These are phyloP conservation scores for Lochmaea crataegi DNA, from an alignment of 2,888 invertebrate genomes.

Conservation along the genomic window DNA sequence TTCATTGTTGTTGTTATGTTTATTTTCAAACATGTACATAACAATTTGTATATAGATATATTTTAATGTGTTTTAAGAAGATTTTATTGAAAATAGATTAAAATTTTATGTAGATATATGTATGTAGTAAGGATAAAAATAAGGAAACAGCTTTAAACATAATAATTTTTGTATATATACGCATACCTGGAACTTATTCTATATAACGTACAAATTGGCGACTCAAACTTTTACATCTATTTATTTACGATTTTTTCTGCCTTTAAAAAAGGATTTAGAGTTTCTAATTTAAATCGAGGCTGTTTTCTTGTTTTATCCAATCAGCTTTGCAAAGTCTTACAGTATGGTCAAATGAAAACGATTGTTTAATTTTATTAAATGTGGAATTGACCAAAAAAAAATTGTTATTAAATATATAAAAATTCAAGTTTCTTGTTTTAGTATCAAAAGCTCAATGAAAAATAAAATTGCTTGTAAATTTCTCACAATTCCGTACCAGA, in stretches of 20 bases:
- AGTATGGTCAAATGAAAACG: not conserved
- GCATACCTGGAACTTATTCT: too few relatives aligned
- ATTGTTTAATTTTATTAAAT: not conserved
- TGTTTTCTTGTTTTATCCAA: not conserved
- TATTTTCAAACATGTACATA: slow-evolving; percentile 46
- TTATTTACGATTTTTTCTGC: not conserved
- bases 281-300: not conserved
- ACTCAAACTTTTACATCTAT: too few relatives aligned
- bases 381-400: not conserved
- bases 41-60: slow-evolving; percentile 41
- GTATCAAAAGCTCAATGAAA: not conserved
- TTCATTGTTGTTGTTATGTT: slow-evolving; percentile 51
- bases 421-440: not conserved
- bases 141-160: not conserved
- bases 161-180: not conserved
- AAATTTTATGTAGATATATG: slow-evolving; percentile 42
- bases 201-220: too few relatives aligned
- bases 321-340: not conserved
- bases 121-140: not conserved
- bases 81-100: slow-evolving; percentile 26
- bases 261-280: not conserved
- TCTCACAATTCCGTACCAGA: too few relatives aligned
- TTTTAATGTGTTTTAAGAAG: slow-evolving; percentile 35
- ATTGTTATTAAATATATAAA: not conserved
- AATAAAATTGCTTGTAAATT: too few relatives aligned